Base-by-base conservation (phyloP, 2,888 invertebrate species). In the Hypolimnas misippus region DNA sequence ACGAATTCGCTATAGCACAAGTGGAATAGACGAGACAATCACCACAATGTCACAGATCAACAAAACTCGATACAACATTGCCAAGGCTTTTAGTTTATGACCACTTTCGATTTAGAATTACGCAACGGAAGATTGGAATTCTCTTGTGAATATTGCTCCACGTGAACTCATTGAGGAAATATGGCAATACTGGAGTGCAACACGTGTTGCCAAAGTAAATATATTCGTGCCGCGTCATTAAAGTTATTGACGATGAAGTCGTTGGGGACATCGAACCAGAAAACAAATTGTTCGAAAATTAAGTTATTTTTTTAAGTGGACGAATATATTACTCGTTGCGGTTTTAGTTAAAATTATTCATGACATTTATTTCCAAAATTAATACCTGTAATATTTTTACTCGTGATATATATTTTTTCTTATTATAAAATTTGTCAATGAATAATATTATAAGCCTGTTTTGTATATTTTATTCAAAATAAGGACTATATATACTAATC, bases 61-160 rank as follows among this genome's bases (percentile, higher is more conserved):
- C 82, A 81, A 77, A 82, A 83, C 77, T 73, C 69, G 78, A 79
- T 76, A 78, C 73, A 75, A 80, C 78, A 83, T 76, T 81, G 82
- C 79, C 88, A 87, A 89, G 86, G 86, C 84, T 88, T 81, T 82
- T 81, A 81, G 82, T 87, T 88, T 87, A 89, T 84, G 82, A 81
- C 83, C 85, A 87, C 89, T 91, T 89, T 89, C 89, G 84, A 86
- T 82, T 81, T 79, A 77, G 70, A 76, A 73, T 89, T 86, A 89
- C 84, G 89, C 82, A 91, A 90, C 73, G 74, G 75, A 73, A 74
- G 72, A 79, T 80, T 76, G 80, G 78, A 77, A 82, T 82, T 76
- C 74, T 73, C 74, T 70, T 72, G 73, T 74, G 66, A 70, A 68
- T n/a, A n/a, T 68, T 67, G 61, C 65, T 63, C 61, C 65, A 64